Conservation (phyloP, 2,113 vertebrate genomes). For the Syrrhaptes paradoxus region DNA sequence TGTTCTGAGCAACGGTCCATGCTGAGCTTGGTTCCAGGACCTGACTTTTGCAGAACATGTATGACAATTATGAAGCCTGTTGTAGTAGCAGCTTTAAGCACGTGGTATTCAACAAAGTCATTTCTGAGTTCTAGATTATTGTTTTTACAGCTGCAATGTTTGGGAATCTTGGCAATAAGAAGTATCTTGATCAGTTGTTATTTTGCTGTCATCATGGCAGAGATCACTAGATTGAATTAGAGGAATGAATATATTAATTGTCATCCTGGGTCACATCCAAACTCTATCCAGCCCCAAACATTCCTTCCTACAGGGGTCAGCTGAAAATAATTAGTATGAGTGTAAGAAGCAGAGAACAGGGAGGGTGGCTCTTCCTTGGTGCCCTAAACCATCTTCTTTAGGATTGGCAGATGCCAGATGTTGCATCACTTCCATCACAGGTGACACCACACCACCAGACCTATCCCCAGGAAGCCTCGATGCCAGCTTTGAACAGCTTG, state of each 20-base stretch:
- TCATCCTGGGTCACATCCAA: background rate
- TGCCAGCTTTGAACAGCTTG: background rate
- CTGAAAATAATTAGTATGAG: background rate
- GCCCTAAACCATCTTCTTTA: background rate
- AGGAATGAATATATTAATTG: rapidly evolving
- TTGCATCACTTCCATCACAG: background rate
- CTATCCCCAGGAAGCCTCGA: background rate
- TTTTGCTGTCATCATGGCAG: background rate
- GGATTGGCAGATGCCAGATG: background rate
- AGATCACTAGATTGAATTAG: background rate
- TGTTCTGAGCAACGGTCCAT: background rate
- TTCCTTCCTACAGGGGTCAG: background rate
- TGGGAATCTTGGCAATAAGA: background rate
- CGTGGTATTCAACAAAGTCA: background rate
- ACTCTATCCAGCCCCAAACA: background rate
- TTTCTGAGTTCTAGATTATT: background rate
- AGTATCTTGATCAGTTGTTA: background rate
- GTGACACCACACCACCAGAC: background rate
- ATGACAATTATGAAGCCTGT: background rate
- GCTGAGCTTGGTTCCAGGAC: background rate
- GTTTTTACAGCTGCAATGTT: background rate
- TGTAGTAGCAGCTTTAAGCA: background rate
- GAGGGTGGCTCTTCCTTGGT: background rate
- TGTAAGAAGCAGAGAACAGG: background rate
- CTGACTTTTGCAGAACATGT: background rate